A percentile compares a stretch with the other conserved stretches of the same genome.
phyloP scores from a whole-genome alignment of 2,888 invertebrate genomes.

The Neocrepidodera transversa region DNA sequence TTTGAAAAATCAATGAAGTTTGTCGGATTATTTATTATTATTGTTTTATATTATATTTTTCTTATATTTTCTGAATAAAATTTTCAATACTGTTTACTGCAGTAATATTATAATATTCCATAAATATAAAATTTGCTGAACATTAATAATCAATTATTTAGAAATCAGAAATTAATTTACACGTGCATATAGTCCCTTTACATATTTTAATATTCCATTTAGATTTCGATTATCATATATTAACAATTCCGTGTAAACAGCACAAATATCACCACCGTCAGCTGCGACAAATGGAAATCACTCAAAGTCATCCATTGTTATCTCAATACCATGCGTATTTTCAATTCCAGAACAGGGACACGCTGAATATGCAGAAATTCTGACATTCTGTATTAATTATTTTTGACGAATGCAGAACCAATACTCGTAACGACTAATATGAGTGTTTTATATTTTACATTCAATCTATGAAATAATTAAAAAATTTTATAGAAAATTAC shows the following conservation, averaged over 20 bases:
- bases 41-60: too few species aligned
- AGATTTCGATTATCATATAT: background rate
- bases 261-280: slow-evolving; percentile 4
- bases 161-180: background rate
- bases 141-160: background rate
- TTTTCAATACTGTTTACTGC: too few species aligned
- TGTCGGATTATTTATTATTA: too few species aligned
- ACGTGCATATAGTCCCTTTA: background rate
- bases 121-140: too few species aligned
- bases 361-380: slow-evolving; percentile 22
- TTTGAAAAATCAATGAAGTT: too few species aligned
- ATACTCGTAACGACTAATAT: slow-evolving; percentile 7
- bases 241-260: slow-evolving; percentile 2
- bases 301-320: slow-evolving; percentile 25
- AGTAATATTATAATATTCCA: too few species aligned
- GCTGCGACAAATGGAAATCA: slow-evolving; percentile 21
- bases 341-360: slow-evolving; percentile 17
- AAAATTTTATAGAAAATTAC: too few species aligned
- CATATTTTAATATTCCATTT: background rate
- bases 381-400: slow-evolving; percentile 22
- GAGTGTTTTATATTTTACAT: slow-evolving; percentile 6
- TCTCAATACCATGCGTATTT: slow-evolving; percentile 23
- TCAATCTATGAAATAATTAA: too few species aligned
- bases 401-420: slow-evolving; percentile 23
- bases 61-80: too few species aligned